phyloP scores from a whole-genome alignment of 2,888 invertebrate species.

The Habroteleia sp. region DNA sequence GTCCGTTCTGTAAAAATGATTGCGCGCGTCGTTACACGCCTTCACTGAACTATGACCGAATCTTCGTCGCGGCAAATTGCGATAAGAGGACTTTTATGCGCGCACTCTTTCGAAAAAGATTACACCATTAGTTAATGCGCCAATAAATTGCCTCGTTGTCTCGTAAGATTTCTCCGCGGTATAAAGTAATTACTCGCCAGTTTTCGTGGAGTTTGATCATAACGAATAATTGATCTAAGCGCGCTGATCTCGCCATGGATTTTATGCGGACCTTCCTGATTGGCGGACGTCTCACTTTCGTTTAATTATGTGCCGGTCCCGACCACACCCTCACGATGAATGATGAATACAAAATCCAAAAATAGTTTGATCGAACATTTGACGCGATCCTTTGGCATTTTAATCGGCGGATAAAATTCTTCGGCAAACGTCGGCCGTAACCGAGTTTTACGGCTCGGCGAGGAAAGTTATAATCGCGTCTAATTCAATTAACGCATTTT shows the following conservation, averaged over 20 bases:
- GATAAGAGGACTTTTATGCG: conserved; percentile 22
- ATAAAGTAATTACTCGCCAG: conserved; percentile 40
- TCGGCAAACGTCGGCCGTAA: conserved; percentile 1
- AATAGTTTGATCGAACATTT: conserved; percentile 36
- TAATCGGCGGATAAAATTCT: conserved; percentile 32
- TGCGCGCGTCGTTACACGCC: conserved; percentile 52
- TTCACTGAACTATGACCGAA: conserved; percentile 60
- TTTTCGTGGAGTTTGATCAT: too few relatives aligned
- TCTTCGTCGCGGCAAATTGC: conserved; percentile 46
- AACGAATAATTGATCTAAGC: too few relatives aligned
- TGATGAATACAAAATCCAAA: conserved; percentile 40
- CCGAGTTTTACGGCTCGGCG: conserved; percentile 3
- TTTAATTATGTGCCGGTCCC: conserved; percentile 37
- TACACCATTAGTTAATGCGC: conserved; percentile 46
- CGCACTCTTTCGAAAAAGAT: conserved; percentile 40
- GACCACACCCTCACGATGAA: conserved; percentile 34
- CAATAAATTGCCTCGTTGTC: conserved; percentile 34
- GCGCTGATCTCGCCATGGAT: too few relatives aligned
- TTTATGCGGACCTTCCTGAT: too few relatives aligned
- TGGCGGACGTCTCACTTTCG: conserved; percentile 40
- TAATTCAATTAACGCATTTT: conserved; percentile 38
- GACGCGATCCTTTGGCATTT: conserved; percentile 31
- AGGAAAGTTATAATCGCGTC: conserved; percentile 22
- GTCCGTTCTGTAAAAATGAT: conserved; percentile 40
- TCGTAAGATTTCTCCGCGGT: not conserved